Percentiles rank a stretch among this genome's conserved stretches.
phyloP scores from a whole-genome alignment of 2,797 vertebrate genomes.

The Philypnodon macrostomus region DNA sequence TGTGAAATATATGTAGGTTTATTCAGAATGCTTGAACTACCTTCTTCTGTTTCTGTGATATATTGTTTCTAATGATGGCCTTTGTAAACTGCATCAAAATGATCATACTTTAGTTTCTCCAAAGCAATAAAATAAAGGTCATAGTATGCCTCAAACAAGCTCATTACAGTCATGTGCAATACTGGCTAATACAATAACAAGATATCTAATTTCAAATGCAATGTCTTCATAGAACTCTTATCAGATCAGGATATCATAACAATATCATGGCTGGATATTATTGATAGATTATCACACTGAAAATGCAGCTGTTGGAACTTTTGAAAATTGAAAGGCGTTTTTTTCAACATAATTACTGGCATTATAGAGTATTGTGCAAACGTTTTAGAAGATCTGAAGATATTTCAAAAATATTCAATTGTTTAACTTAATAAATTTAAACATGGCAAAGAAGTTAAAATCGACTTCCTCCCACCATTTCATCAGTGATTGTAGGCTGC shows the following conservation, averaged over 20 bases:
- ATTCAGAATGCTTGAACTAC: too few species aligned
- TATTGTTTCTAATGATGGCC: not conserved
- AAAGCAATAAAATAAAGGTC: conserved; percentile 10
- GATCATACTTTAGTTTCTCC: conserved; percentile 6
- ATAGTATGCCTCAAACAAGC: conserved; percentile 4
- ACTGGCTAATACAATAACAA: conserved; percentile 1
- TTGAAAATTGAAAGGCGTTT: not conserved
- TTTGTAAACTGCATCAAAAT: not conserved
- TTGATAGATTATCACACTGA: not conserved
- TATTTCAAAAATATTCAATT: too few species aligned
- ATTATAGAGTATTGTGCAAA: too few species aligned
- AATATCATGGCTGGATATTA: conserved; percentile 4
- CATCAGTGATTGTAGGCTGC: too few species aligned
- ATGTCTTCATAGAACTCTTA: conserved; percentile 6
- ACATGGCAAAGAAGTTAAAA: too few species aligned
- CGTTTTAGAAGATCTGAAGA: too few species aligned
- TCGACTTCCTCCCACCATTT: too few species aligned
- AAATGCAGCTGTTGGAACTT: not conserved
- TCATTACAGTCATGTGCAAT: conserved; percentile 19
- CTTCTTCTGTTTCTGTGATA: too few species aligned
- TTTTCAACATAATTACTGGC: too few species aligned
- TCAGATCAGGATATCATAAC: conserved; percentile 5
- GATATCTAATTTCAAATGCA: not conserved
- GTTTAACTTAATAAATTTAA: too few species aligned
- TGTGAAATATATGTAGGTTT: too few species aligned